Evolutionary conservation across 35 echinoderm and acorn worm species (phyloP), one percentile per base, ranked within the genome.

Genomic region (Diadema setosum): DNA sequence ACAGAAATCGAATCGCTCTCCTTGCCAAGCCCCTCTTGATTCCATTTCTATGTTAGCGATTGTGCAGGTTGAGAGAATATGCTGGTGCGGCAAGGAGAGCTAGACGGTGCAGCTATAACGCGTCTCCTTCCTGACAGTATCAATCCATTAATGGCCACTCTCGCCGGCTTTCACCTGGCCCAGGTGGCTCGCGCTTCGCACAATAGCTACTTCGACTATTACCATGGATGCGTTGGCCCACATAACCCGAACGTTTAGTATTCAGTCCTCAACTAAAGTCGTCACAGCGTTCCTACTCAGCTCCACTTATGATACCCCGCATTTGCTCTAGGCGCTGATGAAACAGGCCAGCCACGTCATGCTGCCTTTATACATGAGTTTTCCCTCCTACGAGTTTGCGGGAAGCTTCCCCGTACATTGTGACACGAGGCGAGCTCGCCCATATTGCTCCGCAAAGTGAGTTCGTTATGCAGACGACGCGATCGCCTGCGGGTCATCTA

Each of bases 191-290:
- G 11, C 26, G 73, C 9, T 78, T 26, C 40, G 2, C 73, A 78
- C 73, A 78, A 78, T 78, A 78, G 73, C 63, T 44, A n/a, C 30
- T 16, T 31, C 73, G 17, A 78, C 44, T 78, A 78, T 42, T 42
- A 78, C 40, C 35, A 41, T 41, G 27, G 73, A 39, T 78, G 39
- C 73, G 44, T 78, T 78, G 73, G 35, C 73, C 73, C 35, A 78
- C 73, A 78, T 78, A 78, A 78, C 73, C 73, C 63, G 30, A 42
- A 26, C 73, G 35, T 42, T 78, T 78, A 78, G 73, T 44, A 78
- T 78, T 39, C 73, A 78, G 73, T 36, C 73, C 73, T 23, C 44
- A n/a, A 36, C 73, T 78, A 24, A 78, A 78, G 37, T 44, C 73
- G 33, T 78, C 33, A 35, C 73, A n/a, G 39, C 30, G 39, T 41